Evolutionary conservation across 2,888 invertebrate genomes (phyloP).

Genomic region (Drosophila neotestacea): DNA sequence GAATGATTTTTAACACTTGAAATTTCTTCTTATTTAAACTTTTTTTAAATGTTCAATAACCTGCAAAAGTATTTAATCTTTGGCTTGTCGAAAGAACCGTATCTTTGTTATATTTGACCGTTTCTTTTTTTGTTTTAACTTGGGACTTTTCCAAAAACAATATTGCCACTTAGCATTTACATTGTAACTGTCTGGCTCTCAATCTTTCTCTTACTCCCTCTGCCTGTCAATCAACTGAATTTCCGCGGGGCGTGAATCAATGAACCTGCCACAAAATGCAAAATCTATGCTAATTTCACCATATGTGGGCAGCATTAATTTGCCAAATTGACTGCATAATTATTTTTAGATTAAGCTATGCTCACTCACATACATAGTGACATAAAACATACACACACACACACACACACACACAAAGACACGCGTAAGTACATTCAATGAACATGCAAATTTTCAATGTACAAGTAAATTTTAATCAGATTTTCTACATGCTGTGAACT

Average conservation of each 20-base stretch:
- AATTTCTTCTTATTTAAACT: too few relatives aligned
- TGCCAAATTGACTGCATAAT: conserved; percentile 33
- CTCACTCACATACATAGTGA: background rate
- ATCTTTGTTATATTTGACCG: too few relatives aligned
- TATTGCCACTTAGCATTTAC: background rate
- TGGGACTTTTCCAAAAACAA: background rate
- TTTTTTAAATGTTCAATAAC: too few relatives aligned
- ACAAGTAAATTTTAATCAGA: conserved; percentile 12
- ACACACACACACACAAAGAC: background rate
- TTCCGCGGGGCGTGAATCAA: conserved; percentile 29
- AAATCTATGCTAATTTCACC: conserved; percentile 23
- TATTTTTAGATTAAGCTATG: conserved; percentile 28
- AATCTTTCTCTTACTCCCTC: background rate
- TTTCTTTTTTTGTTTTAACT: too few relatives aligned
- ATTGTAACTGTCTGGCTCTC: background rate
- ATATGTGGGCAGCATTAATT: conserved; percentile 11
- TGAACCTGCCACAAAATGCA: conserved; percentile 31
- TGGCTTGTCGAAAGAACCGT: too few relatives aligned
- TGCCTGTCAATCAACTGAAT: background rate
- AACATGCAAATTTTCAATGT: conserved; percentile 14
- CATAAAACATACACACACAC: background rate
- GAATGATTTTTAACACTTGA: too few relatives aligned
- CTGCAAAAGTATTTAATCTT: too few relatives aligned
- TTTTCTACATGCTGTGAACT: conserved; percentile 4
- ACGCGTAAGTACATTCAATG: background rate